phyloP scores from a whole-genome alignment of 2,888 invertebrate genomes.

The Therioaphis trifolii region DNA sequence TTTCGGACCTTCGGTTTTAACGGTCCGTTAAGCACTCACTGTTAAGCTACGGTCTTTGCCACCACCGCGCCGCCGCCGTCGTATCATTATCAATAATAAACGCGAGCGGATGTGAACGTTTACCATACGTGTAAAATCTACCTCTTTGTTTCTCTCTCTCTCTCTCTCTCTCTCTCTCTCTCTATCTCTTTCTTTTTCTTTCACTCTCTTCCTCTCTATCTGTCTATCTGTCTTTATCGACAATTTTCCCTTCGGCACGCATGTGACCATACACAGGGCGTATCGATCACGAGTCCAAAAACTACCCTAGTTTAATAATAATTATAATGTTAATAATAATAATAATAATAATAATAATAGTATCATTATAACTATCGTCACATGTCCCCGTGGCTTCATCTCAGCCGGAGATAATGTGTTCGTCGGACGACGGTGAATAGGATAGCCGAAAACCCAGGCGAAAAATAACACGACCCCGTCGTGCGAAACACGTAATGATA shows the following conservation, averaged over 20 bases:
- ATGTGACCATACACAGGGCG: neutral
- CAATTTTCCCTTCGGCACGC: too few species aligned
- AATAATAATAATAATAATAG: too few species aligned
- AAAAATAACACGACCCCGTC: too few species aligned
- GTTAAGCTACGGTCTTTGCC: constrained; percentile 27
- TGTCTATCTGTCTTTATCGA: too few species aligned
- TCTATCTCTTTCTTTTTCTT: neutral
- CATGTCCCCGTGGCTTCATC: too few species aligned
- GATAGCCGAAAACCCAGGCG: too few species aligned
- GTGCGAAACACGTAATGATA: too few species aligned
- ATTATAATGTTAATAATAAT: too few species aligned
- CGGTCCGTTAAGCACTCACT: constrained; percentile 53
- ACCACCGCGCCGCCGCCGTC: constrained; percentile 18
- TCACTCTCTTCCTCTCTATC: too few species aligned
- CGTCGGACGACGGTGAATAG: too few species aligned
- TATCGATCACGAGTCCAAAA: neutral
- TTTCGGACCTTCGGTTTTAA: constrained; percentile 53
- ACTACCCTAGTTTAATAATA: neutral
- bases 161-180: neutral
- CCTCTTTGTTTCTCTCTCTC: neutral
- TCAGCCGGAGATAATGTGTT: too few species aligned
- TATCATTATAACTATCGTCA: too few species aligned
- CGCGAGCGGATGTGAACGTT: constrained; percentile 52
- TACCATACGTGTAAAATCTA: constrained; percentile 37
- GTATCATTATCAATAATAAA: constrained; percentile 54